phyloP scores from a whole-genome alignment of 2,888 invertebrate species.

The Hirtodrosophila duncani region DNA sequence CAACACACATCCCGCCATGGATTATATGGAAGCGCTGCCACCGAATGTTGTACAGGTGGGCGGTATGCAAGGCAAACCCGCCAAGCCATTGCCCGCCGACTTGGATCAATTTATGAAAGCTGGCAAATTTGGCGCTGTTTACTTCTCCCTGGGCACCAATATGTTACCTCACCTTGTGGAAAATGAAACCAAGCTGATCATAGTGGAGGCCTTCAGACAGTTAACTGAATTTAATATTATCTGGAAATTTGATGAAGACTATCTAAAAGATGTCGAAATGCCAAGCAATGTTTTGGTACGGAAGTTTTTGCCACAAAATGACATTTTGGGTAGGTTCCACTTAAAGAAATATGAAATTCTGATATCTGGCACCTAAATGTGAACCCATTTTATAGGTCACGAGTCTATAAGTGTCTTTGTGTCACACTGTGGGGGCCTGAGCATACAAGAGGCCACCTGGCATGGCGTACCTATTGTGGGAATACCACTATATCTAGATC shows the following conservation, averaged over 20 bases:
- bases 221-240: constrained; percentile 73
- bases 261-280: constrained; percentile 31
- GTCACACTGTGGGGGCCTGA: constrained; percentile 66
- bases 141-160: constrained; percentile 67
- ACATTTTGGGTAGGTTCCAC: constrained; percentile 44
- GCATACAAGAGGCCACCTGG: constrained; percentile 65
- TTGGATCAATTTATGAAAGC: constrained; percentile 58
- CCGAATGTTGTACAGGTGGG: constrained; percentile 73
- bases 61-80: constrained; percentile 67
- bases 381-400: constrained; percentile 38
- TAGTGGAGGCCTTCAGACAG: constrained; percentile 64
- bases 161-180: constrained; percentile 44
- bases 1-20: constrained; percentile 65
- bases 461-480: constrained; percentile 69
- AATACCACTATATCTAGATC: constrained; percentile 64
- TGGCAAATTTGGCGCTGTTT: constrained; percentile 64
- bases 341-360: neutral
- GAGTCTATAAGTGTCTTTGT: constrained; percentile 60
- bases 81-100: constrained; percentile 59
- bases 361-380: fast-evolving
- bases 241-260: constrained; percentile 71
- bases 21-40: constrained; percentile 63
- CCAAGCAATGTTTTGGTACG: constrained; percentile 49
- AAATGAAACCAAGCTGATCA: constrained; percentile 15
- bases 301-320: constrained; percentile 44